A percentile compares a stretch with the other conserved stretches of the same genome.
These are phyloP conservation scores for Mellivora capensis DNA, from an alignment of 2,113 vertebrate species.

Conservation along the genomic window DNA sequence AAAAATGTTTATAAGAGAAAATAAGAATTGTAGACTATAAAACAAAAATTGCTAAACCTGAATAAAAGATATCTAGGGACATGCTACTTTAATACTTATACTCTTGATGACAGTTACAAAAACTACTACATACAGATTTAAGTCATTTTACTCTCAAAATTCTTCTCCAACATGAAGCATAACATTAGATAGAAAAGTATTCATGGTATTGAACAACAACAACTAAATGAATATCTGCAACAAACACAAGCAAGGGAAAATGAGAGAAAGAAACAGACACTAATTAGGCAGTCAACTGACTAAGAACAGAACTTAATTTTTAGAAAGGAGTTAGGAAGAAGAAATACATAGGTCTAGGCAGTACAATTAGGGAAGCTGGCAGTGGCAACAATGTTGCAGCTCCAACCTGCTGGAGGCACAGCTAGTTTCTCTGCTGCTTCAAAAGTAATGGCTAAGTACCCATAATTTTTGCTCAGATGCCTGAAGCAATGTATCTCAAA, in stretches of 20 bases:
- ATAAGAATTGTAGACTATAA: not conserved
- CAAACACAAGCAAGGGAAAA: not conserved
- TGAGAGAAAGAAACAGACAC: not conserved
- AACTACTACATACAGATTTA: not conserved
- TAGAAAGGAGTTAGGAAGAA: not conserved
- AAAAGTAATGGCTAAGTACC: not conserved
- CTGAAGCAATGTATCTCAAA: not conserved
- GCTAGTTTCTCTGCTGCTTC: not conserved
- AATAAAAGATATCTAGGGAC: not conserved
- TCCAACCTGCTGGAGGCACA: not conserved
- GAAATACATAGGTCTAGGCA: not conserved
- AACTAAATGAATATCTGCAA: not conserved
- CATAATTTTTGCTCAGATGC: not conserved
- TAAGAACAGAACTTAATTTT: not conserved
- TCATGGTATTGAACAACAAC: not conserved
- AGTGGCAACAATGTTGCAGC: not conserved
- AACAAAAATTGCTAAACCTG: not conserved
- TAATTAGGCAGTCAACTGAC: not conserved
- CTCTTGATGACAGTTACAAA: not conserved
- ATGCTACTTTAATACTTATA: not conserved
- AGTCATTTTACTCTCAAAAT: not conserved
- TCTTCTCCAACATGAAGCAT: not conserved
- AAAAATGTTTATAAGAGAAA: constrained; percentile 2
- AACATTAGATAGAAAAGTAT: not conserved
- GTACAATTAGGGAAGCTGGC: not conserved